Evolutionary conservation across 2,797 vertebrate genomes (phyloP), one percentile per base, ranked within the genome.

Genomic region (Sebastes iracundus): DNA sequence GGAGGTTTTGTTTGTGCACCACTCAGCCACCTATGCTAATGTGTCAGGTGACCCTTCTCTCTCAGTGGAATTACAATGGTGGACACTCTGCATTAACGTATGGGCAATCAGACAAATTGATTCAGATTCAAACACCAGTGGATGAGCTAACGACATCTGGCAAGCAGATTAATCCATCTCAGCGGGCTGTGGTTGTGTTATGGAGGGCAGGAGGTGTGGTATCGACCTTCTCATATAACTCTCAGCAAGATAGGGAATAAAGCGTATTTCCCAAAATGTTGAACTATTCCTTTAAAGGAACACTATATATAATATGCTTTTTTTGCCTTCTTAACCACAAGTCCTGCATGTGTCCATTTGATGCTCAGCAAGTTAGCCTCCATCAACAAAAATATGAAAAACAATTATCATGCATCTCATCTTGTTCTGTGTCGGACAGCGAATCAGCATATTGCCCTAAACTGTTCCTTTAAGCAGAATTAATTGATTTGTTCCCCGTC

Each of bases 31-130:
- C 32, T 10, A 33, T 69, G 7, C 32, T 59, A 49, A 69, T 72
- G n/a, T 77, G 25, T 82, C 77, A 65, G 55, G 28, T 79, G 71
- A 74, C 55, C 20, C 16, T 38, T 30, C 32, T 84, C 64, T 64
- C 49, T 80, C 25, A 61, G 66, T 28, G 75, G 81, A 77, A 87
- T 83, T 46, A 67, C 67, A 38, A 18, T 7, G 23, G 33, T 23
- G 28, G 18, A 46, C 46, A 35, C 72, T 82, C 63, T 81, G 77
- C 73, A 82, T 92, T 86, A 82, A 87, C 5, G 60, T 88, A 86
- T 82, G 74, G 80, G 68, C 87, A 93, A 94, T 94, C 89, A 92
- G 66, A 63, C 90, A 91, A 91, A 94, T 93, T 85, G 91, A 90
- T 90, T 92, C 72, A 53, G 74, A 69, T 75, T 86, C 77, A 85